Evolutionary conservation across 92 coral and sea anemone genomes (phyloP), one percentile per base, ranked within the genome.

Genomic region (Porites cylindrica): DNA sequence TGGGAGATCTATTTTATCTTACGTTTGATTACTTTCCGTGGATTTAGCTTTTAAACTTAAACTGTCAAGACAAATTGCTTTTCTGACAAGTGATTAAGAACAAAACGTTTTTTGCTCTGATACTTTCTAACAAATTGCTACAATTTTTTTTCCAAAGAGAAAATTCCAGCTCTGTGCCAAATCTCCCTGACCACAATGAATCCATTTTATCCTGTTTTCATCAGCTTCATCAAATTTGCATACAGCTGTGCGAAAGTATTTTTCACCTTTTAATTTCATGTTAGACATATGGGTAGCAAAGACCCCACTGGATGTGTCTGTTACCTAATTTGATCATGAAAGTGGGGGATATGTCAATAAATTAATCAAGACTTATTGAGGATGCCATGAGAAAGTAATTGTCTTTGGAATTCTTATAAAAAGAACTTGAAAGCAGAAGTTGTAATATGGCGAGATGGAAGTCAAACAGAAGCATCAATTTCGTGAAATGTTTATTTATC

Each of bases 161-260:
- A 58, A 70, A 19, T 51, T n/a, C 50, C 20, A 52, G 54, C 66
- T 11, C 23, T 7, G 78, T 56, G 65, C n/a, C 26, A 23, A n/a
- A 54, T 54, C 60, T 29, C 70, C 20, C 29, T 18, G 19, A 32
- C 69, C 51, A 11, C 72, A 70, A n/a, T 47, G 77, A n/a, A 26
- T 81, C 77, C 29, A 19, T 38, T 70, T 82, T 70, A 82, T 82
- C 20, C 8, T 26, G 32, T 74, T 24, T 67, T 16, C 21, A 21
- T 21, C 86, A 52, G 62, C 78, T 53, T 9, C 78, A 56, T 54
- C 4, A 70, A 68, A 82, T 82, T 51, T 70, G 70, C 77, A 70
- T 70, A 26, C 56, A 19, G 52, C 47, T 3, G 59, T 70, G 69
- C 56, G 10, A 56, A 24, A 4, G 26, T 58, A 7, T 71, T 70